A percentile compares a stretch with the other conserved stretches of the same genome.
Evolutionary conservation across 2,888 invertebrate genomes (phyloP).

Genomic region (Himalopsyche japonica): DNA sequence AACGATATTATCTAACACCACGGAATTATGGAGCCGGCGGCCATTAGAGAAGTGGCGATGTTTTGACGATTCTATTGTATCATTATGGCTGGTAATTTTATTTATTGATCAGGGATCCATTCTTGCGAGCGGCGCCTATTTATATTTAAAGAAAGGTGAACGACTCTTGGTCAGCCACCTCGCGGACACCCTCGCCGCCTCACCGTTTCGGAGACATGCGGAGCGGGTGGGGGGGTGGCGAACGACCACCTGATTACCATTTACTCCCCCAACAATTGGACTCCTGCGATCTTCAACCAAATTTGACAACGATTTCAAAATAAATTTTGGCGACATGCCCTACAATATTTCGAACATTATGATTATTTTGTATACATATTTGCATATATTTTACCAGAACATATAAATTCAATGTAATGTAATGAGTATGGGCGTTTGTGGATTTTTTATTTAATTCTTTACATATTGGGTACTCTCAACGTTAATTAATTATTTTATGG

Average conservation of each 20-base stretch:
- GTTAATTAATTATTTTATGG: too few species aligned
- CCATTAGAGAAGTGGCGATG: background rate
- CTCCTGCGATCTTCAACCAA: background rate
- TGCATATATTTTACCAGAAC: too few species aligned
- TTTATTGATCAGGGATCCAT: background rate
- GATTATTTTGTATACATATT: too few species aligned
- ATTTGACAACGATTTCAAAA: background rate
- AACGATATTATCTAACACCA: too few species aligned
- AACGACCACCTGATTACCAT: constrained; percentile 14
- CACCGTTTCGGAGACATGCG: background rate
- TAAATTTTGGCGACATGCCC: too few species aligned
- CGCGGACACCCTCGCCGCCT: constrained; percentile 7
- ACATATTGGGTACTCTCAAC: too few species aligned
- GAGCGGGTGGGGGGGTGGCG: background rate
- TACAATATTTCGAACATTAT: too few species aligned
- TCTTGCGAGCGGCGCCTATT: constrained; percentile 2
- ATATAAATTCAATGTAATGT: too few species aligned
- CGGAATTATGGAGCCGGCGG: too few species aligned
- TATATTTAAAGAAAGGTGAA: constrained; percentile 26
- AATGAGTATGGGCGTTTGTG: too few species aligned
- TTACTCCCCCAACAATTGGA: constrained; percentile 13
- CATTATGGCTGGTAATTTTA: background rate
- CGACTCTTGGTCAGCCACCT: constrained; percentile 17
- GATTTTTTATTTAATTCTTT: too few species aligned
- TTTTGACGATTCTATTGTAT: background rate